A percentile compares a stretch with the other conserved stretches of the same genome.
phyloP scores from a whole-genome alignment of 2,113 vertebrate genomes.

The Cichladusa arquata region DNA sequence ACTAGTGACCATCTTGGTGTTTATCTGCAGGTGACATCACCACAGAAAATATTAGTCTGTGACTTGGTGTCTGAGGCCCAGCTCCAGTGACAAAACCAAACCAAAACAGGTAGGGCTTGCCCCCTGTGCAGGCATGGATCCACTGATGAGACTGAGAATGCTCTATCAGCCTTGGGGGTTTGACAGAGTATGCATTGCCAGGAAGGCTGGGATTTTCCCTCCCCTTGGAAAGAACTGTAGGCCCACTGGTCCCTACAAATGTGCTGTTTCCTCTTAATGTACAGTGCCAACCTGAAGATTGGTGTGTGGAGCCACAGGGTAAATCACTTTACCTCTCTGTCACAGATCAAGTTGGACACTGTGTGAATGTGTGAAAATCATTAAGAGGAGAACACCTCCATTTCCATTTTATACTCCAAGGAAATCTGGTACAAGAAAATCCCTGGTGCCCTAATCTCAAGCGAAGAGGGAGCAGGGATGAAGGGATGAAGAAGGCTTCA shows the following conservation, averaged over 20 bases:
- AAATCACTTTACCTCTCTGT: neutral
- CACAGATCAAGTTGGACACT: neutral
- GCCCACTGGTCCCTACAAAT: neutral
- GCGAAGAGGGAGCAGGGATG: neutral
- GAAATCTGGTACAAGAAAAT: neutral
- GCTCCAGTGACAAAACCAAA: neutral
- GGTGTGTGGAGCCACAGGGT: neutral
- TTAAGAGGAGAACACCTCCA: neutral
- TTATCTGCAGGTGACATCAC: neutral
- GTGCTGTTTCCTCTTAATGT: accelerated
- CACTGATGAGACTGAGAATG: neutral
- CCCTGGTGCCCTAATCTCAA: neutral
- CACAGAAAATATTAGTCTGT: neutral
- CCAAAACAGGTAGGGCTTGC: neutral
- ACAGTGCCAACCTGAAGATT: neutral
- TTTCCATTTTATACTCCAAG: neutral
- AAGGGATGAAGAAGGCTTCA: neutral
- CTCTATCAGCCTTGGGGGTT: neutral
- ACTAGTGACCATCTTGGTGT: neutral
- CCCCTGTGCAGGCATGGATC: accelerated
- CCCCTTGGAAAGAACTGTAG: neutral
- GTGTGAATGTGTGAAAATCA: neutral
- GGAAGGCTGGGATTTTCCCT: neutral
- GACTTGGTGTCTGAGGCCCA: neutral
- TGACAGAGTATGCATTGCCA: accelerated